phyloP scores from a whole-genome alignment of 2,797 vertebrate species.

The Poeciliopsis presidionis region DNA sequence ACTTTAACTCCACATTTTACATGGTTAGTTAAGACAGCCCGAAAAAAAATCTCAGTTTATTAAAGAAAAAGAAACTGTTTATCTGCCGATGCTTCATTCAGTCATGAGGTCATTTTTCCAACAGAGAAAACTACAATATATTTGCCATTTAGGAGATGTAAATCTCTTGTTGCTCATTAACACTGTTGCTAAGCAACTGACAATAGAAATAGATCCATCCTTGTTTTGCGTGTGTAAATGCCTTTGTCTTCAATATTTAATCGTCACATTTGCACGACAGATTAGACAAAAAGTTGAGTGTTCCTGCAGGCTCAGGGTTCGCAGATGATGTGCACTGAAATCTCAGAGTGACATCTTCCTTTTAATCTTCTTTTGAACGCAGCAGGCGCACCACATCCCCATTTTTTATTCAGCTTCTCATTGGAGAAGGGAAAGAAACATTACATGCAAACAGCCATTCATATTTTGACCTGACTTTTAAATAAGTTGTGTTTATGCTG shows the following conservation, averaged over 20 bases:
- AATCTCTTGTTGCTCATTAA: constrained; percentile 1
- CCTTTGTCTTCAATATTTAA: constrained; percentile 5
- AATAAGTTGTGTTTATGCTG: neutral
- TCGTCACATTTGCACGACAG: neutral
- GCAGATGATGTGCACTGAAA: too few relatives aligned
- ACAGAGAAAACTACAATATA: neutral
- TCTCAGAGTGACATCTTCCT: constrained; percentile 5
- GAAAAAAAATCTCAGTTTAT: neutral
- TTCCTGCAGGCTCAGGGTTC: too few relatives aligned
- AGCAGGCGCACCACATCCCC: neutral
- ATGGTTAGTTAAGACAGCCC: neutral
- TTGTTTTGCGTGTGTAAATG: constrained; percentile 4
- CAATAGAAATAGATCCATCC: constrained; percentile 14
- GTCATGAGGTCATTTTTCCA: constrained; percentile 7
- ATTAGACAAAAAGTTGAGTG: neutral
- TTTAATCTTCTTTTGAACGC: neutral
- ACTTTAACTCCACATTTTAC: neutral
- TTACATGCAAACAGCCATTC: neutral
- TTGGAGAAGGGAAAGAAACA: constrained; percentile 23
- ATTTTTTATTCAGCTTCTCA: neutral
- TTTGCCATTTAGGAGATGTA: constrained; percentile 8
- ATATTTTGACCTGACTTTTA: constrained; percentile 23
- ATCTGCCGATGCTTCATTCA: neutral
- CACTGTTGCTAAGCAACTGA: constrained; percentile 28
- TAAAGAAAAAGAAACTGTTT: neutral